A percentile compares a stretch with the other conserved stretches of the same genome.
Conservation (phyloP, 2,888 invertebrate species). For the Timema podura region DNA sequence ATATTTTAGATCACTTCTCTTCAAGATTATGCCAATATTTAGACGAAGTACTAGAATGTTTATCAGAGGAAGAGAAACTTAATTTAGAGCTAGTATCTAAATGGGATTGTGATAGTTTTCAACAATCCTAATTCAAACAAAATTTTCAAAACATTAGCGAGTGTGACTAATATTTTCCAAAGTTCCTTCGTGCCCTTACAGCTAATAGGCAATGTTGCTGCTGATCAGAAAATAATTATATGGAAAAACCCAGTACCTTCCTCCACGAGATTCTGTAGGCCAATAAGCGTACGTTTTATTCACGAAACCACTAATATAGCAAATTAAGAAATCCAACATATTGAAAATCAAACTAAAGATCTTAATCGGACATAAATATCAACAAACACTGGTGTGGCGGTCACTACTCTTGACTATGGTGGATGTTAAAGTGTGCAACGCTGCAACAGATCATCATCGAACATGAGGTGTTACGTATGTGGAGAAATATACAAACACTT, state of each 20-base stretch:
- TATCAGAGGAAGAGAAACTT: conserved; percentile 26
- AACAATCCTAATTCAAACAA: conserved; percentile 37
- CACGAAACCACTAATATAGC: background rate
- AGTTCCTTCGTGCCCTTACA: conserved; percentile 23
- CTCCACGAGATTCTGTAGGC: background rate
- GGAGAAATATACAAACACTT: background rate
- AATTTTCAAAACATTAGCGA: conserved; percentile 33
- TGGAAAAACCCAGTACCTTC: background rate
- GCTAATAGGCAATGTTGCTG: background rate
- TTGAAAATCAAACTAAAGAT: background rate
- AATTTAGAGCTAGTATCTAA: conserved; percentile 33
- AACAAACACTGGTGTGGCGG: background rate
- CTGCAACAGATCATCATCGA: background rate
- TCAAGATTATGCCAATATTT: conserved; percentile 28
- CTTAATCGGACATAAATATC: background rate
- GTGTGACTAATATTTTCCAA: conserved; percentile 38
- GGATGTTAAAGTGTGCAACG: conserved; percentile 5
- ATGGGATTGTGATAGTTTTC: conserved; percentile 39
- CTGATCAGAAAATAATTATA: background rate
- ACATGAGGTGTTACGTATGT: conserved; percentile 8
- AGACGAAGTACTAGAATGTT: conserved; percentile 18
- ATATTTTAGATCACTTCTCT: conserved; percentile 29
- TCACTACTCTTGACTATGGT: conserved; percentile 7
- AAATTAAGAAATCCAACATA: background rate
- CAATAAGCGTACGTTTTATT: background rate